Evolutionary conservation across 2,888 invertebrate genomes (phyloP), one percentile per base, ranked within the genome.

Genomic region (Eupithecia dodoneata): DNA sequence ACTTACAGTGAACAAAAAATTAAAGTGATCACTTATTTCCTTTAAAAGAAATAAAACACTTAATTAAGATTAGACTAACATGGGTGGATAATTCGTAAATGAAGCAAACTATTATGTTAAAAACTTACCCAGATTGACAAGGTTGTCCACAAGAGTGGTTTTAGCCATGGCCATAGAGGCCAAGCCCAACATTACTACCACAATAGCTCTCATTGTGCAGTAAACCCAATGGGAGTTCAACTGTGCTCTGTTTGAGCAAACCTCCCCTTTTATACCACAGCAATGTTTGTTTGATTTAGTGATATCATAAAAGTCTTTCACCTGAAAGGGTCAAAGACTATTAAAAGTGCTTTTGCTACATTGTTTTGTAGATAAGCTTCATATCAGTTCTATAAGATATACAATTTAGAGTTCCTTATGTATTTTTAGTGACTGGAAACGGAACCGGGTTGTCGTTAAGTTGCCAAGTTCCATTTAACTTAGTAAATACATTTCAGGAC

Each of bases 181-280:
- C 80, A 94, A 86, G 88, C 92, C 91, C 77, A 92, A 83, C 18
- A 91, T 81, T 74, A 92, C 80, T 79, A 91, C 80, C 71, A 89
- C 82, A 75, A 89, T 82, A 82, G 87, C 89, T 88, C 86, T 93
- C 94, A 94, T 94, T 83, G 82, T 91, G 89, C 88, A 89, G 89
- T 85, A 81, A 83, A 87, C 88, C 84, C 88, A 81, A 75, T 83
- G 81, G 79, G 85, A 87, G 86, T 82, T 83, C 86, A 90, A 93
- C 92, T 93, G 93, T 92, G 81, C 81, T 78, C 73, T 30, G 55
- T 13, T 52, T 12, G 52, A 63, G 18, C 15, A 72, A 13, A n/a
- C 81, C 47, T 65, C 77, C 78, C 85, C 79, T 89, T 92, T 89
- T 92, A 91, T 91, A 91, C 85, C 30, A 71, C n/a, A 3, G 41